Evolutionary conservation across 1,140 invertebrate species (phyloP).

Genomic region (Drosophila rhopaloa): DNA sequence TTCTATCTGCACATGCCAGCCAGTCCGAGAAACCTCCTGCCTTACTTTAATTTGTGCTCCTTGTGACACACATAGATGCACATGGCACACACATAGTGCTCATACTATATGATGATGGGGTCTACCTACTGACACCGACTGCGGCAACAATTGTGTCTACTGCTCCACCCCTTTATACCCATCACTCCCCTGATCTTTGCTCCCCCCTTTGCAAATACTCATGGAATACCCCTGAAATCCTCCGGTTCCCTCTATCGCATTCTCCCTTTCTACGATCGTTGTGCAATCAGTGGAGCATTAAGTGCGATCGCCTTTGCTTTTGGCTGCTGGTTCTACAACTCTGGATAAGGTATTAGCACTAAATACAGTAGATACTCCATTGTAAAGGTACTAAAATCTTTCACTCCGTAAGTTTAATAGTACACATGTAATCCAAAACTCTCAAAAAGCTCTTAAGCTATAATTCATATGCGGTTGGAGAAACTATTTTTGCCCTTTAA

Average conservation of each 20-base stretch:
- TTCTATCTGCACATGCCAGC: conserved; percentile 58
- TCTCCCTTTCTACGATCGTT: conserved; percentile 70
- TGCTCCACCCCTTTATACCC: not conserved
- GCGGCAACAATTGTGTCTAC: conserved; percentile 74
- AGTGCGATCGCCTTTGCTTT: conserved; percentile 59
- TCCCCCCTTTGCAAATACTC: conserved; percentile 16
- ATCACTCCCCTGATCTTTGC: conserved; percentile 10
- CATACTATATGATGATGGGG: conserved; percentile 30
- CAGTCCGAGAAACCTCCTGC: conserved; percentile 79
- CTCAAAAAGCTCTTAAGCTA: too few species aligned
- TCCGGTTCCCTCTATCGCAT: conserved; percentile 18
- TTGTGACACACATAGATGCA: conserved; percentile 80
- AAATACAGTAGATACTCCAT: too few species aligned
- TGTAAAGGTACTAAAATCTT: too few species aligned
- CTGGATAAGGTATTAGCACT: not conserved
- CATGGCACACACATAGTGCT: conserved; percentile 33
- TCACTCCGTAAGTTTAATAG: not conserved
- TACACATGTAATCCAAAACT: too few species aligned
- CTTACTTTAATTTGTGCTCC: conserved; percentile 82
- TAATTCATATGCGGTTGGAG: too few species aligned
- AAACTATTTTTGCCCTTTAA: too few species aligned
- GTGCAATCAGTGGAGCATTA: conserved; percentile 83
- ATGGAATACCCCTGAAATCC: conserved; percentile 17
- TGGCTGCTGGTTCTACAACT: conserved; percentile 16
- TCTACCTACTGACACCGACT: conserved; percentile 71